Conservation (phyloP, 2,113 vertebrate species). For the Noctilio leporinus region DNA sequence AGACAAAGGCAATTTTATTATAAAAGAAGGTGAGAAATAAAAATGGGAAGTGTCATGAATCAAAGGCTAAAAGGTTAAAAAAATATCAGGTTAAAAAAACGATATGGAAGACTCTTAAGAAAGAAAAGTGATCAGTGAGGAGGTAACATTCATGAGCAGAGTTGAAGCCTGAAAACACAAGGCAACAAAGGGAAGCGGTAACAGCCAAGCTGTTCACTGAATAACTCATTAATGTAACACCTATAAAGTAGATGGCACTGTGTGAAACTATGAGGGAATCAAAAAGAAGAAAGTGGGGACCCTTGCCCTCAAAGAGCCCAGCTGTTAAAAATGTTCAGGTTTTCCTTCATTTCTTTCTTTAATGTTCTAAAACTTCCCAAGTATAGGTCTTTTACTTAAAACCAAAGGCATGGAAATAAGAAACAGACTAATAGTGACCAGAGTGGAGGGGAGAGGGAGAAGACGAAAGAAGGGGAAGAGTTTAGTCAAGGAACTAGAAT, state of each 20-base stretch:
- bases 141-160: background rate
- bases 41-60: slow-evolving; percentile 51
- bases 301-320: background rate
- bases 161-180: background rate
- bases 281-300: background rate
- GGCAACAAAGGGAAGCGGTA: background rate
- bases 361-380: too few relatives aligned
- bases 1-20: slow-evolving; percentile 13
- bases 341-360: too few relatives aligned
- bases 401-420: too few relatives aligned
- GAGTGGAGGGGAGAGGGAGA: too few relatives aligned
- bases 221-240: background rate
- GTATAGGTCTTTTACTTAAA: too few relatives aligned
- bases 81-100: slow-evolving; percentile 23
- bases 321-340: background rate
- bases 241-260: background rate
- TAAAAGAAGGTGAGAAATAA: slow-evolving; percentile 30
- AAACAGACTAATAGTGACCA: too few relatives aligned
- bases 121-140: background rate
- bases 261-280: background rate
- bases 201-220: background rate
- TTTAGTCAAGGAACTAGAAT: too few relatives aligned
- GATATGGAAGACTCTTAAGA: background rate
- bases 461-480: too few relatives aligned
- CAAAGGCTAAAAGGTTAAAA: slow-evolving; percentile 60